Evolutionary conservation across 92 coral and sea anemone species (phyloP).

Genomic region (Pocillopora meandrina): DNA sequence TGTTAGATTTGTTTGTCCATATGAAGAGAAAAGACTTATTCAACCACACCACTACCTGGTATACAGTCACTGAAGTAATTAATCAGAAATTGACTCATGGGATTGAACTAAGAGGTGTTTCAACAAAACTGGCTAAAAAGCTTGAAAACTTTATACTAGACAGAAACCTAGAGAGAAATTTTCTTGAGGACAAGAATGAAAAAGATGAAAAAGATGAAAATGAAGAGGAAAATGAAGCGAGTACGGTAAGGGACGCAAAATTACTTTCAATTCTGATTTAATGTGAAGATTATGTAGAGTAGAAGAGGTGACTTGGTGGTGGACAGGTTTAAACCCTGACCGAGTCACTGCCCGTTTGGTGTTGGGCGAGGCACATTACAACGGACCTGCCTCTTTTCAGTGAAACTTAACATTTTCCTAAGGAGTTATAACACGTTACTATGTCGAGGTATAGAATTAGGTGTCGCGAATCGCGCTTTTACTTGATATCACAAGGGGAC

Average conservation of each 20-base stretch:
- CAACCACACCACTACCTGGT: conserved; percentile 16
- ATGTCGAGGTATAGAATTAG: too few species aligned
- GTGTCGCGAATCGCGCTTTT: too few species aligned
- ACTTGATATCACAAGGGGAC: too few species aligned
- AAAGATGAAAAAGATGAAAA: neutral
- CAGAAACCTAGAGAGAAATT: conserved; percentile 10
- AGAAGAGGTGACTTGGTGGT: too few species aligned
- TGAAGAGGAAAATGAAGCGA: neutral
- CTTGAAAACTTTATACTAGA: conserved; percentile 8
- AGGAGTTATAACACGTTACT: too few species aligned
- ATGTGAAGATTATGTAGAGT: too few species aligned
- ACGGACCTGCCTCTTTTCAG: too few species aligned
- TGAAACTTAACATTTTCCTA: too few species aligned
- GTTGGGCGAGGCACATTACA: too few species aligned
- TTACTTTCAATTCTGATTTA: neutral
- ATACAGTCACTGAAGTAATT: conserved; percentile 12
- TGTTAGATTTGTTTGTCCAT: conserved; percentile 22
- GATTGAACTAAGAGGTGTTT: neutral
- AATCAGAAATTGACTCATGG: conserved; percentile 29
- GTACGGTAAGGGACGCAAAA: neutral
- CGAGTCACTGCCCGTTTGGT: too few species aligned
- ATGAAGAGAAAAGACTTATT: conserved; percentile 25
- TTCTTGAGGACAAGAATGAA: conserved; percentile 4
- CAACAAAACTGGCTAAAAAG: neutral
- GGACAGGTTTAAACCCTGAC: too few species aligned